These are phyloP conservation scores for Cossypha polioptera DNA, from an alignment of 2,797 vertebrate species.

Conservation along the genomic window DNA sequence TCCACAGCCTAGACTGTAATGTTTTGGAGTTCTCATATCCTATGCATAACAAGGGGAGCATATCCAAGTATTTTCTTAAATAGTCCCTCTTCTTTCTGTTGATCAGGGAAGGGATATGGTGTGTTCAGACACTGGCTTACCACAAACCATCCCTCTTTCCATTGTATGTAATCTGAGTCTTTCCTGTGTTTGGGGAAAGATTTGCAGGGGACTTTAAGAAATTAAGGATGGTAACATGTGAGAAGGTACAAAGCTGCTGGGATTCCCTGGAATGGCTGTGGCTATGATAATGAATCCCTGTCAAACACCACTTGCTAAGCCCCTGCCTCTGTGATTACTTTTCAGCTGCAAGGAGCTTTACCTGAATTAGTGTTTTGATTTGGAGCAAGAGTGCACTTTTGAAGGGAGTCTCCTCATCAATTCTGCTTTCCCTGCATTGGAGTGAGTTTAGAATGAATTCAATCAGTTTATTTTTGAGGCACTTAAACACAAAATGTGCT, in stretches of 20 bases:
- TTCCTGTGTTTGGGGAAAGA: background rate
- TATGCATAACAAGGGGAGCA: background rate
- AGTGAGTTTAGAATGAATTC: background rate
- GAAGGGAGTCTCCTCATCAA: background rate
- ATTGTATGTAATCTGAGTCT: background rate
- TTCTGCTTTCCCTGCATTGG: background rate
- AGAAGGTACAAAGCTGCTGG: background rate
- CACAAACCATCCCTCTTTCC: background rate
- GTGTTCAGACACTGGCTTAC: background rate
- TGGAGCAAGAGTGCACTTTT: background rate
- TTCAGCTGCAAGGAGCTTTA: background rate
- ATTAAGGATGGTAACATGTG: background rate
- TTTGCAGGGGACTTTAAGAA: background rate
- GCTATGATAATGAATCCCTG: background rate
- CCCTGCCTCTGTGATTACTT: background rate
- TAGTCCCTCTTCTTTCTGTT: background rate
- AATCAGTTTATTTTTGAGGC: background rate
- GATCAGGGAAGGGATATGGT: background rate
- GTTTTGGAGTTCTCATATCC: background rate
- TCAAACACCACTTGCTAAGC: background rate
- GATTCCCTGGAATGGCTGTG: background rate
- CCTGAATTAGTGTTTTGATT: background rate
- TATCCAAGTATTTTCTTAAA: background rate
- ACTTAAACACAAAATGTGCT: background rate
- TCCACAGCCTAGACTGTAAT: background rate